These are phyloP conservation scores for Scolopax rusticola DNA, from an alignment of 2,797 vertebrate species.

Conservation along the genomic window DNA sequence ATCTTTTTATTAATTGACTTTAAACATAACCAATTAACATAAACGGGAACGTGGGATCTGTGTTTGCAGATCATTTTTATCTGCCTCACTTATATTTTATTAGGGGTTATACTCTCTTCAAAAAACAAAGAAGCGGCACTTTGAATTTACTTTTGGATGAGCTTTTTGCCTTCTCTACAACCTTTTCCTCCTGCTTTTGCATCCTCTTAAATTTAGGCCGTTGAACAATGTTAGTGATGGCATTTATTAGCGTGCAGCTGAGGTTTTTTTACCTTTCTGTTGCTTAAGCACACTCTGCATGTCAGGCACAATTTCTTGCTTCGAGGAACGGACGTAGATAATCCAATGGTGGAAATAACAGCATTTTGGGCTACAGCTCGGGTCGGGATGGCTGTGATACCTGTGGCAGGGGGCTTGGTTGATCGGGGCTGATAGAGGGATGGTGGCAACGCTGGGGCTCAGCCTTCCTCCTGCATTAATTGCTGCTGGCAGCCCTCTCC, in stretches of 20 bases:
- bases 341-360: neutral
- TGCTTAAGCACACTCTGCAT: neutral
- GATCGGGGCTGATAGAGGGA: neutral
- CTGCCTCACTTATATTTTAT: constrained; percentile 4
- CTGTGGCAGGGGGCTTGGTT: rapidly evolving
- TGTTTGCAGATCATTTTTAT: constrained; percentile 10
- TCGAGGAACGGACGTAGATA: neutral
- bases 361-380: neutral
- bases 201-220: neutral
- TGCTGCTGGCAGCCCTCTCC: neutral
- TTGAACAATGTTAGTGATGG: neutral
- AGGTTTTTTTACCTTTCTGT: neutral
- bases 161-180: neutral
- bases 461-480: neutral
- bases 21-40: constrained; percentile 22
- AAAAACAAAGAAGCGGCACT: neutral
- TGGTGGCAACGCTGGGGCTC: neutral
- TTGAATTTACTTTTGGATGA: neutral
- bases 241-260: neutral
- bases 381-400: rapidly evolving
- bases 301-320: neutral
- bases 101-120: neutral
- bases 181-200: neutral
- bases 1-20: constrained; percentile 61
- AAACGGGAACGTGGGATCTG: constrained; percentile 44